Conservation (phyloP, 1,140 invertebrate genomes). For the Bombus breviceps region DNA sequence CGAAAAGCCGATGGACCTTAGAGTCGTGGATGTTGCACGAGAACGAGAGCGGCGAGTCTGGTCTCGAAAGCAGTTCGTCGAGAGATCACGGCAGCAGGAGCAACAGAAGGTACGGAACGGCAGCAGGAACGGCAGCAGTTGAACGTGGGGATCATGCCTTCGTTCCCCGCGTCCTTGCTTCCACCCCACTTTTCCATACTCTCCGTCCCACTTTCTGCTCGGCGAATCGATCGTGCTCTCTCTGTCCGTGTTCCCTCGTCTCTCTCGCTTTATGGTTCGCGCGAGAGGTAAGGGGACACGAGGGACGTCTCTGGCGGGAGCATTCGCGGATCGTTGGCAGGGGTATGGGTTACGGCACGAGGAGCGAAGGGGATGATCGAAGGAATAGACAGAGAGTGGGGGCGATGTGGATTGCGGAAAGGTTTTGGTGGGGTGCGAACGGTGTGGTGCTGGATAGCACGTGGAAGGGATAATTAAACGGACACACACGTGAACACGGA, state of each 20-base stretch:
- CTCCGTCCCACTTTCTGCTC: constrained; percentile 49
- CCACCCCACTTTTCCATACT: constrained; percentile 30
- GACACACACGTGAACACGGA: constrained; percentile 68
- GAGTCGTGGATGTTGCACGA: constrained; percentile 15
- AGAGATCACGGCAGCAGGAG: constrained; percentile 68
- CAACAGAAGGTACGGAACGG: constrained; percentile 65
- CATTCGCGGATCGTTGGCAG: constrained; percentile 17
- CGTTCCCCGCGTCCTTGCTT: constrained; percentile 26
- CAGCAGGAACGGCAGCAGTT: constrained; percentile 66
- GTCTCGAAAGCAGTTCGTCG: constrained; percentile 55
- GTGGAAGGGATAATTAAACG: constrained; percentile 80
- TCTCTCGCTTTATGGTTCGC: constrained; percentile 1
- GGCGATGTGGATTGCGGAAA: not conserved
- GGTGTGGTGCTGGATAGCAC: constrained; percentile 22
- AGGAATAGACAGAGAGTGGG: not conserved
- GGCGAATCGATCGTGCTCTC: constrained; percentile 62
- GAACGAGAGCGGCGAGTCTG: constrained; percentile 32
- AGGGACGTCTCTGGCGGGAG: constrained; percentile 46
- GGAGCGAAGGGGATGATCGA: constrained; percentile 16
- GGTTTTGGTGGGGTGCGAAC: constrained; percentile 46
- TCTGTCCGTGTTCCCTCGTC: constrained; percentile 51
- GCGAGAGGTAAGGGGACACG: constrained; percentile 45
- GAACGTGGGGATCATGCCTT: constrained; percentile 55
- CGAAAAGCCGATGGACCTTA: constrained; percentile 8
- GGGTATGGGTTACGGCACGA: constrained; percentile 24